Evolutionary conservation across 2,113 vertebrate genomes (phyloP).

Genomic region (Malurus elegans): DNA sequence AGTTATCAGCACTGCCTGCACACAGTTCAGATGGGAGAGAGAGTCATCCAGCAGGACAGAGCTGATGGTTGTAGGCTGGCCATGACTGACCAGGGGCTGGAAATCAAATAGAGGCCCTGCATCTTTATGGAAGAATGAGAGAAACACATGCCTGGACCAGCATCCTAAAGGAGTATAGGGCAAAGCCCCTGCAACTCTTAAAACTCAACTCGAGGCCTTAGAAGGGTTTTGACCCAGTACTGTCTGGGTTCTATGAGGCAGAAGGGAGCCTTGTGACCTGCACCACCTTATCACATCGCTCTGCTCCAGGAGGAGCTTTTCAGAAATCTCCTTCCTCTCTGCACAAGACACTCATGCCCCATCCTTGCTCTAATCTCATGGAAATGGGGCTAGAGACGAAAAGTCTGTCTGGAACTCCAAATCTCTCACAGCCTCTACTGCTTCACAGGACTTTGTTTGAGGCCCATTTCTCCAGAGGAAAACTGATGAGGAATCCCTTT

Average conservation of each 20-base stretch:
- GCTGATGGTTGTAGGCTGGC: background rate
- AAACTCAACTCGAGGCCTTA: background rate
- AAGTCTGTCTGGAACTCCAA: background rate
- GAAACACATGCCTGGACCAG: background rate
- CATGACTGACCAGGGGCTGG: background rate
- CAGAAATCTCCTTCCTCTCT: background rate
- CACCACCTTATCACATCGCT: rapidly evolving
- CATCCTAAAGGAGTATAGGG: background rate
- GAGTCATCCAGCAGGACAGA: background rate
- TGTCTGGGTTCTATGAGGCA: background rate
- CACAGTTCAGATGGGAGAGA: rapidly evolving
- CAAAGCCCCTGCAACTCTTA: background rate
- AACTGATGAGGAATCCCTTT: background rate
- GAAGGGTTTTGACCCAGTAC: background rate
- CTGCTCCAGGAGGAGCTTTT: background rate
- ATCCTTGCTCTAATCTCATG: background rate
- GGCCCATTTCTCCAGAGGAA: background rate
- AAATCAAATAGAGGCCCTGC: background rate
- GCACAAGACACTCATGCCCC: rapidly evolving
- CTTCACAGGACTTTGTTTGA: background rate
- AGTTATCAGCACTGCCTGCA: background rate
- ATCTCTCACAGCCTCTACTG: background rate
- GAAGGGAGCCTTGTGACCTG: background rate
- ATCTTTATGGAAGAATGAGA: background rate
- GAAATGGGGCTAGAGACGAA: rapidly evolving